Percentiles rank a stretch among this genome's conserved stretches.
Conservation (phyloP, 2,888 invertebrate genomes). For the Aradus depressus region DNA sequence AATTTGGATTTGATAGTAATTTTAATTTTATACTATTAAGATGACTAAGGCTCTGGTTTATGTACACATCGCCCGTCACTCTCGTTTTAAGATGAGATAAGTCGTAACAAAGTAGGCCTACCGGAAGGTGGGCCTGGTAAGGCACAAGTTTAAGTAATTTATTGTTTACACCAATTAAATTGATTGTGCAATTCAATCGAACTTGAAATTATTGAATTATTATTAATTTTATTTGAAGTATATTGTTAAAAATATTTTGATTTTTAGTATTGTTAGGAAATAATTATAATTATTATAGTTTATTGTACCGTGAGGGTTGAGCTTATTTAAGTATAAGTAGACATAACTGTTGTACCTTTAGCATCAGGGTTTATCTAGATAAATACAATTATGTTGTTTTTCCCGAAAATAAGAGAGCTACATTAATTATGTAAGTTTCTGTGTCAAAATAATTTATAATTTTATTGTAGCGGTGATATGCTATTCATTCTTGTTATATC, state of each 20-base stretch:
- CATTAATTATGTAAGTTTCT: not conserved
- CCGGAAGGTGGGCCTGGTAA: conserved; percentile 10
- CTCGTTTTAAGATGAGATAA: conserved; percentile 8
- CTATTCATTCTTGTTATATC: too few species aligned
- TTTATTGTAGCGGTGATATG: conserved; percentile 2
- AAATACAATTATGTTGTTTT: not conserved
- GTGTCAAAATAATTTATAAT: conserved; percentile 1
- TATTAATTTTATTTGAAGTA: not conserved
- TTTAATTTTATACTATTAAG: not conserved
- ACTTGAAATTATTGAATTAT: not conserved
- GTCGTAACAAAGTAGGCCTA: conserved; percentile 13
- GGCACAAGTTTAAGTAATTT: not conserved
- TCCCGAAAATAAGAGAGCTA: conserved; percentile 1
- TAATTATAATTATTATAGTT: conserved; percentile 4
- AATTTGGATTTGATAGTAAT: conserved; percentile 7
- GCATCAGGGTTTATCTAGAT: too few species aligned
- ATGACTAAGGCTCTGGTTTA: not conserved
- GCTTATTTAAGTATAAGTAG: too few species aligned
- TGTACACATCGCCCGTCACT: too few species aligned
- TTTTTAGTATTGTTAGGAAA: conserved; percentile 4
- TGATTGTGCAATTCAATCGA: conserved; percentile 4
- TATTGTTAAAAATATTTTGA: conserved; percentile 1
- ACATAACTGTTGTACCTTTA: too few species aligned
- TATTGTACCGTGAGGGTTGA: conserved; percentile 5
- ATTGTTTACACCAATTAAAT: conserved; percentile 7